These are phyloP conservation scores for Calosoma granatense DNA, from an alignment of 1,140 invertebrate genomes.

Conservation along the genomic window DNA sequence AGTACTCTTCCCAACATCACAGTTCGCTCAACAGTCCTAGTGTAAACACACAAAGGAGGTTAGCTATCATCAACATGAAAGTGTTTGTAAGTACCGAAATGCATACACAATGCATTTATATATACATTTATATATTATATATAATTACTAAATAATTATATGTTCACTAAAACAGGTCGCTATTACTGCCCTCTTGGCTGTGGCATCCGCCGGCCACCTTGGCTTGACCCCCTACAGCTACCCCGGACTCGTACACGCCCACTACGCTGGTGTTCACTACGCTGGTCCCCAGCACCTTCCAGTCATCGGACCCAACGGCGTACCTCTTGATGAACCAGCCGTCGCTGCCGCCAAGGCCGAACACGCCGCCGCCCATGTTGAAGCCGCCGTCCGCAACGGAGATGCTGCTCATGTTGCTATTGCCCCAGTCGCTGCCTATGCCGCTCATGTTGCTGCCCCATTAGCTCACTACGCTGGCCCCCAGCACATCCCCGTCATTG, in stretches of 20 bases:
- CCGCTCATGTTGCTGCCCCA: not conserved
- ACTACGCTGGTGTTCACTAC: not conserved
- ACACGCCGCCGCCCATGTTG: conserved; percentile 34
- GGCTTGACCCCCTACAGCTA: not conserved
- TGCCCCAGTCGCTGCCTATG: too few species aligned
- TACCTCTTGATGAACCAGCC: conserved; percentile 36
- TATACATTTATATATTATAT: not conserved
- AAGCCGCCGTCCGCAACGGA: conserved; percentile 13
- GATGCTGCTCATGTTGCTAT: conserved; percentile 1
- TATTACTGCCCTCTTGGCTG: not conserved
- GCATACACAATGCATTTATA: not conserved
- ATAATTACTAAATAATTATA: not conserved
- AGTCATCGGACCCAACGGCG: conserved; percentile 14
- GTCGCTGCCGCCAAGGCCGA: conserved; percentile 37
- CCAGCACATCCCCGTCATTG: conserved; percentile 35
- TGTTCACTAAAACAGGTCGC: not conserved
- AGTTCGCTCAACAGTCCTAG: conserved; percentile 8
- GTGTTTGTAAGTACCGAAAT: not conserved
- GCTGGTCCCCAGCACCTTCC: conserved; percentile 12
- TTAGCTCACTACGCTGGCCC: conserved; percentile 32
- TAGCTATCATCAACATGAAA: conserved; percentile 1
- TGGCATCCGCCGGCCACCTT: not conserved
- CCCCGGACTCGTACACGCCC: not conserved
- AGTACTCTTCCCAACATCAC: not conserved
- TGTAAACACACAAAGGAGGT: not conserved